Percentiles rank a stretch among this genome's conserved stretches.
Conservation (phyloP, 2,888 invertebrate genomes). For the Drosophila leonis region DNA sequence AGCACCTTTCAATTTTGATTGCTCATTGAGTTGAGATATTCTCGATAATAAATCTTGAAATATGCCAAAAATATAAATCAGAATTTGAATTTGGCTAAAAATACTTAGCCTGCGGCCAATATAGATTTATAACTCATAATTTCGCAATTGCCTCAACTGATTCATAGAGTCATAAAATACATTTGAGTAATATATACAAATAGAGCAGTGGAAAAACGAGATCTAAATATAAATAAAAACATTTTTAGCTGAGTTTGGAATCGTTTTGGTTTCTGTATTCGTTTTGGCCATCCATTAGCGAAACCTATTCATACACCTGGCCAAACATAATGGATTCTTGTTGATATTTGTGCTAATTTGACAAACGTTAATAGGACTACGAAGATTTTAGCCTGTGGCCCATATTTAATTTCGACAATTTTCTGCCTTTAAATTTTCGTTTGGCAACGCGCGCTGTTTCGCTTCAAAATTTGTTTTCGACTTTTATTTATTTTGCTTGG, state of each 20-base stretch:
- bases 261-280: neutral
- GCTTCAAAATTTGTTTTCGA: constrained; percentile 45
- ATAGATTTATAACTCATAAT: constrained; percentile 4
- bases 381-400: constrained; percentile 2
- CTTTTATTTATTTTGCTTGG: constrained; percentile 69
- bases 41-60: neutral
- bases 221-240: neutral
- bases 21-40: neutral
- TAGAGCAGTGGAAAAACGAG: neutral
- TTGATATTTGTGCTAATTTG: constrained; percentile 18
- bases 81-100: neutral
- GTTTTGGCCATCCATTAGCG: neutral
- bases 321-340: neutral
- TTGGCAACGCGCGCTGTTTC: constrained; percentile 1
- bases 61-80: neutral
- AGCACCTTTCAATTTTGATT: neutral
- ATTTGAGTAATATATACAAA: constrained; percentile 3
- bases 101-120: neutral
- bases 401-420: constrained; percentile 37
- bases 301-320: constrained; percentile 17
- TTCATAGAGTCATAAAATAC: constrained; percentile 1
- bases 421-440: constrained; percentile 21
- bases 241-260: neutral
- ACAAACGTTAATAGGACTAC: constrained; percentile 13
- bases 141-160: neutral